Percentiles rank a stretch among this genome's conserved stretches.
Evolutionary conservation across 2,797 vertebrate species (phyloP).

Genomic region (Prunella strophiata): DNA sequence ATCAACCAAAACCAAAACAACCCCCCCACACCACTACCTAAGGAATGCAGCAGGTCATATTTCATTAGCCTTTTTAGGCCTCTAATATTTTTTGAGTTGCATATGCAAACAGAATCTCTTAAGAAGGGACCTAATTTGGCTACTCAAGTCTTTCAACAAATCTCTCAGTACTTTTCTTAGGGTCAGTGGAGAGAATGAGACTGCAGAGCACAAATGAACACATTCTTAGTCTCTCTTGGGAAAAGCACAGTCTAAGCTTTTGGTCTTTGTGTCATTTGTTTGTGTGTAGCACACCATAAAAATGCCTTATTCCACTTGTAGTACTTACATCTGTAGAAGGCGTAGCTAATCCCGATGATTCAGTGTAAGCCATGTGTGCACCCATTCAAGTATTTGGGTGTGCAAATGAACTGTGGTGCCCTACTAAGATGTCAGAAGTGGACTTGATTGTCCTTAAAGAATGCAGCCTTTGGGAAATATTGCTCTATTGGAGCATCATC

Average conservation of each 20-base stretch:
- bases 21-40: rapidly evolving
- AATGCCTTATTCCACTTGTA: not conserved
- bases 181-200: not conserved
- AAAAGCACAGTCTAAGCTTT: not conserved
- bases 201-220: not conserved
- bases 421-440: not conserved
- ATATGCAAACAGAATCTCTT: not conserved
- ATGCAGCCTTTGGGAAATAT: not conserved
- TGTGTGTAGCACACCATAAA: not conserved
- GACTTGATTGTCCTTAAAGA: not conserved
- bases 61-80: not conserved
- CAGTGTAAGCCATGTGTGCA: not conserved
- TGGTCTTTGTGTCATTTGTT: not conserved
- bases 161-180: not conserved
- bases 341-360: not conserved
- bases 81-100: not conserved
- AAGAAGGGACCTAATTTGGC: not conserved
- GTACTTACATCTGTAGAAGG: not conserved
- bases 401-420: not conserved
- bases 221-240: not conserved
- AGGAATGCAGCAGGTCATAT: not conserved
- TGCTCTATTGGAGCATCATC: not conserved
- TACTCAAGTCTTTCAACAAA: not conserved
- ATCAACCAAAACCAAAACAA: not conserved
- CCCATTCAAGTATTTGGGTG: not conserved